phyloP scores from a whole-genome alignment of 1,140 invertebrate genomes.

The Apis florea region DNA sequence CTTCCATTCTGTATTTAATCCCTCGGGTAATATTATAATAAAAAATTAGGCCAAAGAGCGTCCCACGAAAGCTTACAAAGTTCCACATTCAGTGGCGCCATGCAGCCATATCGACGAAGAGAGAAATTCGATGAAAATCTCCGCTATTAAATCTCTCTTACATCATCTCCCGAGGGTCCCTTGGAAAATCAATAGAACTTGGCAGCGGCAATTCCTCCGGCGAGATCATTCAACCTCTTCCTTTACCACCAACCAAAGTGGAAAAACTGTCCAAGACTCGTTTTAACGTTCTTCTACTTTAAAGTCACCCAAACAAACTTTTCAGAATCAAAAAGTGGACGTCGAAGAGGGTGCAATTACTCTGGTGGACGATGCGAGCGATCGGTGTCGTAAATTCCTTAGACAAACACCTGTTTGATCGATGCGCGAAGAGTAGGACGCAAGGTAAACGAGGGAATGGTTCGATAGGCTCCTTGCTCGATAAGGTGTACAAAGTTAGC shows the following conservation, averaged over 20 bases:
- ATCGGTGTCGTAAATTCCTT: conserved; percentile 52
- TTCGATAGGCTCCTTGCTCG: conserved; percentile 71
- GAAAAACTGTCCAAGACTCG: not conserved
- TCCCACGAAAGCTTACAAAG: not conserved
- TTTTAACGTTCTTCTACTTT: not conserved
- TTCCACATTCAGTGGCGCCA: not conserved
- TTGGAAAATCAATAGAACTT: conserved; percentile 31
- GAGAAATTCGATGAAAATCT: conserved; percentile 31
- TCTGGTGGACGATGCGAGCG: not conserved
- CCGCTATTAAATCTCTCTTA: conserved; percentile 27
- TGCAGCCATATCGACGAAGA: not conserved
- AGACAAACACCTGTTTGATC: conserved; percentile 66
- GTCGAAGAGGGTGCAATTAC: conserved; percentile 16
- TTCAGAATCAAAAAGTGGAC: not conserved
- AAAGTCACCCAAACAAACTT: not conserved
- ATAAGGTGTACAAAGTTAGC: conserved; percentile 71
- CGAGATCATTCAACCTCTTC: conserved; percentile 9
- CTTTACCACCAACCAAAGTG: not conserved
- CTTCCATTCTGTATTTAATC: not conserved
- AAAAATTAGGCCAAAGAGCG: not conserved
- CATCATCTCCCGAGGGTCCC: conserved; percentile 1
- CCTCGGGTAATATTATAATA: too few species aligned
- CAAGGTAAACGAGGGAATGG: conserved; percentile 68
- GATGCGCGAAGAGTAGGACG: conserved; percentile 27
- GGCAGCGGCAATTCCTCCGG: not conserved